Base-by-base conservation (phyloP, 2,888 invertebrate species). In the Agriopis marginaria region DNA sequence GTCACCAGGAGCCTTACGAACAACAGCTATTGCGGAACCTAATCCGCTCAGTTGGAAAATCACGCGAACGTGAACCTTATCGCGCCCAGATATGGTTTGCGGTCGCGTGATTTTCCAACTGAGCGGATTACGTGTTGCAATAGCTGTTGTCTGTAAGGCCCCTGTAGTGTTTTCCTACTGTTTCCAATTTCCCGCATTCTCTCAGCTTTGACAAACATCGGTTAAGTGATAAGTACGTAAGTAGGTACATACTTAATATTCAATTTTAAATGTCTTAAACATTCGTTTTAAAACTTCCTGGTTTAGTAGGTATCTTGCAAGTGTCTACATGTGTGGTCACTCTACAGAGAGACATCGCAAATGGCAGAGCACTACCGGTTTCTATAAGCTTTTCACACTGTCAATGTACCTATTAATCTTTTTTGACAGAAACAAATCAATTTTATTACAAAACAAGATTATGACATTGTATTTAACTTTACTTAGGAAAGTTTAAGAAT, bases 361-460 rank as follows among this genome's bases (percentile, higher is more conserved):
- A 67, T 72, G 63, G 74, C 68, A 70, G 9, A 71, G 47, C 55
- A 78, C 73, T 79, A 83, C 82, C 79, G 79, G 80, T 78, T 79
- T 68, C 69, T 76, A 66, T 45, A 61, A 75, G 70, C 67, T 73
- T 73, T 73, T 62, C 63, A 59, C 68, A 66, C 70, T 72, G 77
- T 68, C 74, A 77, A 72, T 74, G 75, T 64, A 49, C 77, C 66
- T 72, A 74, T 77, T 64, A 72, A 75, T 77, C 70, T 45, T 67
- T n/a, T 42, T 51, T 44, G 63, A 54, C 63, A 72, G 66, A 71
- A 75, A 73, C 72, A 76, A 73, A 75, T 76, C 69, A 72, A 68
- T 73, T 60, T 47, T 63, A 69, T 61, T 42, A 40, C 44, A 55
- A 66, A 62, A 66, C 59, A 55, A 45, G 63, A 70, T 49, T 70